These are phyloP conservation scores for Corydoras sp. DNA, from an alignment of 2,113 vertebrate genomes.

Conservation along the genomic window DNA sequence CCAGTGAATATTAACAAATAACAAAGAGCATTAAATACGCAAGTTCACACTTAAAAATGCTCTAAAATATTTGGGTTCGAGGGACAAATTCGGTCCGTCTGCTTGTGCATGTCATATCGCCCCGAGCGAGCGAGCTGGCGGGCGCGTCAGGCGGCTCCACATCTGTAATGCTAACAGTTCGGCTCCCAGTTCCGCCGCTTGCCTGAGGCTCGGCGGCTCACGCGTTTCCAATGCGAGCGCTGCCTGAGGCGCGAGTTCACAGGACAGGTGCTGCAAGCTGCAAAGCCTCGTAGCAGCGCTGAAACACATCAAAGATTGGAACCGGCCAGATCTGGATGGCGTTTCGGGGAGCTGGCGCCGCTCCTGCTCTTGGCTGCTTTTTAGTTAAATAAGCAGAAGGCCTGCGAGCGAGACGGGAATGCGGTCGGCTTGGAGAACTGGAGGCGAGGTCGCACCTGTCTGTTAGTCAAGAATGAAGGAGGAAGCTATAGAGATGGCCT, in stretches of 20 bases:
- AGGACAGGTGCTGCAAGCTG: constrained; percentile 46
- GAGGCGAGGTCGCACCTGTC: constrained; percentile 31
- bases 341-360: constrained; percentile 25
- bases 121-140: constrained; percentile 11
- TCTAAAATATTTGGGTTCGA: not conserved
- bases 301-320: constrained; percentile 41
- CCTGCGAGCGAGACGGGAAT: constrained; percentile 3
- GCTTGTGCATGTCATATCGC: constrained; percentile 9
- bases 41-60: too few relatives aligned
- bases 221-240: constrained; percentile 30
- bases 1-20: too few relatives aligned
- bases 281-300: constrained; percentile 32
- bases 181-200: constrained; percentile 15
- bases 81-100: not conserved
- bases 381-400: constrained; percentile 26
- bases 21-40: too few relatives aligned
- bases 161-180: constrained; percentile 31
- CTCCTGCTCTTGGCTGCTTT: constrained; percentile 25
- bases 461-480: constrained; percentile 29
- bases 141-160: constrained; percentile 11
- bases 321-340: constrained; percentile 33
- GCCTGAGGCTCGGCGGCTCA: constrained; percentile 3
- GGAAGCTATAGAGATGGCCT: too few relatives aligned
- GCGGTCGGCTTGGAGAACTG: constrained; percentile 18
- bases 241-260: constrained; percentile 46